Evolutionary conservation across 2,113 vertebrate genomes (phyloP).

Genomic region (Sceloporus tristichus): DNA sequence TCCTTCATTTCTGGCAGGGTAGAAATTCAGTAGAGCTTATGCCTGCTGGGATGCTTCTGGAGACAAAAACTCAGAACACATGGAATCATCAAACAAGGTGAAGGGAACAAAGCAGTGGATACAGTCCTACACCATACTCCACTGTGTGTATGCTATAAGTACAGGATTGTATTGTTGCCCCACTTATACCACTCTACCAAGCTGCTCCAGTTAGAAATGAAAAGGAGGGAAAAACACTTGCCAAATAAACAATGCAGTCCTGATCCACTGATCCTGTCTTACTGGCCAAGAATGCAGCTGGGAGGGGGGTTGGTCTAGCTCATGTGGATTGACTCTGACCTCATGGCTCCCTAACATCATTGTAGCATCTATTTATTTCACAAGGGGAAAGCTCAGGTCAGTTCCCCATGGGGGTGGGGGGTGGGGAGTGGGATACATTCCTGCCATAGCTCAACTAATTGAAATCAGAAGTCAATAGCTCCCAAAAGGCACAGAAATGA

Average conservation of each 20-base stretch:
- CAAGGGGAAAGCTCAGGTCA: constrained; percentile 17
- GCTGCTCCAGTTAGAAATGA: neutral
- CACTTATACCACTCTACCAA: neutral
- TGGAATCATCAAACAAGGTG: no score
- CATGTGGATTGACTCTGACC: constrained; percentile 11
- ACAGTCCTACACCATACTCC: neutral
- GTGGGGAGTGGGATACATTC: constrained; percentile 11
- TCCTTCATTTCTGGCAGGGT: neutral
- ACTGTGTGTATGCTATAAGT: neutral
- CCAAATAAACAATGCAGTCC: neutral
- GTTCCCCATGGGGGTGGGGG: neutral
- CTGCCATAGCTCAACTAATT: constrained; percentile 34
- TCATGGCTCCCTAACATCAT: neutral
- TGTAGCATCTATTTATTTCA: constrained; percentile 21
- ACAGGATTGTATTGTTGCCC: neutral
- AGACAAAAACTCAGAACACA: neutral
- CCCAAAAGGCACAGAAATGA: constrained; percentile 15
- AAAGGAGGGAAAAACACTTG: neutral
- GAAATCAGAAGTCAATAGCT: constrained; percentile 24
- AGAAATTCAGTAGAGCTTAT: neutral
- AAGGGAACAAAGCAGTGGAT: neutral
- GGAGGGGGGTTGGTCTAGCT: neutral
- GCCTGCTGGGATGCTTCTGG: neutral
- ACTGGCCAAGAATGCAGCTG: constrained; percentile 14
- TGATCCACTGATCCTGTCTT: neutral